Evolutionary conservation across 2,797 vertebrate species (phyloP), one percentile per base, ranked within the genome.

Genomic region (Iguana delicatissima): DNA sequence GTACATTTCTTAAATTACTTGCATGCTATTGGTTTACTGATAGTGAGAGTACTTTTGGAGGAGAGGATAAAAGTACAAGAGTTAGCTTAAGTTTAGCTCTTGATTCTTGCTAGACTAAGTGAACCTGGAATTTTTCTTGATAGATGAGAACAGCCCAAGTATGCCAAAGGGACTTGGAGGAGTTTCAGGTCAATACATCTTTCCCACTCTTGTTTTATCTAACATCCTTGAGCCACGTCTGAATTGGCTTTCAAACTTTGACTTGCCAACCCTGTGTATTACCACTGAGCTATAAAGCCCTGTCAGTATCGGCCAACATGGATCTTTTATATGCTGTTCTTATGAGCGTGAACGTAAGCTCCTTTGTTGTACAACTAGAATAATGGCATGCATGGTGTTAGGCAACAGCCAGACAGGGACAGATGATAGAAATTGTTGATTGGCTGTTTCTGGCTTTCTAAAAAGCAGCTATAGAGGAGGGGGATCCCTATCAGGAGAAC

Each of bases 1-100:
- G 22, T 38, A 64, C 46, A 22, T 64, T 67, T 84, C 67, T 52
- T 77, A 84, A 89, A 50, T 77, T 35, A 29, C 22, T 84, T 89
- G 32, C 42, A 64, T 79, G 22, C 73, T 57, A 73, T 82, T 88
- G 64, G 50, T 81, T 57, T 57, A 73, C 13, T 42, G 57, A 26
- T 29, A 50, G 24, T 35, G 42, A 46, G 42, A 4, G 35, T n/a
- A 24, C 46, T 57, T 89, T 84, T 89, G 50, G 55, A 24, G 32
- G 46, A 38, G 6, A 1, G 5, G 24, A 57, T 35, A 18, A 29
- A 76, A 79, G 6, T 1, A 14, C 16, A 59, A 42, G 2, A n/a
- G 50, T 20, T 29, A 24, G 59, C 50, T 69, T 85, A 69, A 80
- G 10, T 69, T 38, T 62, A 64, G 79, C 55, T 55, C 35, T 83